These are phyloP conservation scores for Himalopsyche kuldschensis DNA, from an alignment of 2,888 invertebrate species.

Conservation along the genomic window DNA sequence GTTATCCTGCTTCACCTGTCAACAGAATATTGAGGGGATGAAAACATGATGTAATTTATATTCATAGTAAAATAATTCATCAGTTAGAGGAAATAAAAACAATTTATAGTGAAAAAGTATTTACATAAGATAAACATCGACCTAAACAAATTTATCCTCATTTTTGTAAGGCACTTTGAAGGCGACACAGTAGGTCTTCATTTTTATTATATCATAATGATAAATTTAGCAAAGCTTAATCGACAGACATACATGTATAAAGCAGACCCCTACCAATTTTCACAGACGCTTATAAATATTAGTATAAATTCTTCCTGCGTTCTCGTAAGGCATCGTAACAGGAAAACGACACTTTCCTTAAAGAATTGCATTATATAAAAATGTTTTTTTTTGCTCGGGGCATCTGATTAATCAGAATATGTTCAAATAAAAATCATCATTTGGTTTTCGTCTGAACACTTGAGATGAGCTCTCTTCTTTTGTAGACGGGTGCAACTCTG, in stretches of 20 bases:
- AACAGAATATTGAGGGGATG: neutral
- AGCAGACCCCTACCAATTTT: neutral
- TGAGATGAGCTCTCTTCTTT: constrained; percentile 78
- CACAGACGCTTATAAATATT: neutral
- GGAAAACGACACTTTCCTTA: neutral
- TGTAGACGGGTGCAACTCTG: constrained; percentile 64
- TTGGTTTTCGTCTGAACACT: constrained; percentile 61
- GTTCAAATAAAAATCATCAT: constrained; percentile 2
- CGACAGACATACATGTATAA: neutral
- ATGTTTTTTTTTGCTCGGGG: too few species aligned
- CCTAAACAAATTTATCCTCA: neutral
- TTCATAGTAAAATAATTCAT: neutral
- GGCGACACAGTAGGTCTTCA: neutral
- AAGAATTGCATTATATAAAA: too few species aligned
- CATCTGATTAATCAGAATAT: neutral
- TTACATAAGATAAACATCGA: neutral
- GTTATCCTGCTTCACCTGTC: too few species aligned
- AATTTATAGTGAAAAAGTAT: neutral
- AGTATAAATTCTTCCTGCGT: neutral
- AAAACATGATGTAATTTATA: neutral
- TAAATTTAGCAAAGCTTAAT: neutral
- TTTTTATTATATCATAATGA: neutral
- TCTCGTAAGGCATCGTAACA: neutral
- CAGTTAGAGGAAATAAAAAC: neutral
- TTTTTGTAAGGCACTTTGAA: constrained; percentile 9